Evolutionary conservation across 2,888 invertebrate species (phyloP), one percentile per base, ranked within the genome.

Genomic region (Lucinisca nassula): DNA sequence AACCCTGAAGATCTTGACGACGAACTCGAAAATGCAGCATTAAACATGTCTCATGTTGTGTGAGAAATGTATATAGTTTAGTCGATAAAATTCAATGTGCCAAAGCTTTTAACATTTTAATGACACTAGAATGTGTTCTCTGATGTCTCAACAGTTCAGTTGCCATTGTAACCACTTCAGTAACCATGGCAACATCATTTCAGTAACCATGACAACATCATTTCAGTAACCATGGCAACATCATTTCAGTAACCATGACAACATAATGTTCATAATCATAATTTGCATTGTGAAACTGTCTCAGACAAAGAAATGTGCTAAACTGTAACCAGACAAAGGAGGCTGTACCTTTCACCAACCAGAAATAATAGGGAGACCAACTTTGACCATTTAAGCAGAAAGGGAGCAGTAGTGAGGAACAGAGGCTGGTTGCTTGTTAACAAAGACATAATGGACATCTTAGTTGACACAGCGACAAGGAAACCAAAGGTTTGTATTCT

Each of bases 1-100:
- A 92, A 92, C 85, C 89, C 73, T 17, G 92, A 92, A 30, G 91
- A 92, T 6, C 45, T 92, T 32, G 91, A 92, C 30, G 91, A 91
- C 30, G 91, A 92, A 51, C 40, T 92, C n/a, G 67, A 72, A 8
- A 85, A 80, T 70, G 61, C 87, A 55, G 21, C 67, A n/a, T 35
- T 32, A 21, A 67, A 67, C 24, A 17, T 35, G 10, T 67, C 67
- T 30, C 85, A 82, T 12, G 51, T 55, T 38, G 76, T 76, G 49
- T 76, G 49, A 76, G n/a, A 24, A 35, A 8, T 67, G 67, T 67
- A 35, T 6, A 58, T 27, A 67, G 6, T 14, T 35, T 32, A n/a
- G 10, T 35, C 30, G 30, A 30, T 35, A 24, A 45, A 21, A 40
- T 49, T 40, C 27, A 6, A 45, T 40, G 74, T 74, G 74, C 74